These are phyloP conservation scores for Melanotaenia duboulayi DNA, from an alignment of 2,113 vertebrate species.

Conservation along the genomic window DNA sequence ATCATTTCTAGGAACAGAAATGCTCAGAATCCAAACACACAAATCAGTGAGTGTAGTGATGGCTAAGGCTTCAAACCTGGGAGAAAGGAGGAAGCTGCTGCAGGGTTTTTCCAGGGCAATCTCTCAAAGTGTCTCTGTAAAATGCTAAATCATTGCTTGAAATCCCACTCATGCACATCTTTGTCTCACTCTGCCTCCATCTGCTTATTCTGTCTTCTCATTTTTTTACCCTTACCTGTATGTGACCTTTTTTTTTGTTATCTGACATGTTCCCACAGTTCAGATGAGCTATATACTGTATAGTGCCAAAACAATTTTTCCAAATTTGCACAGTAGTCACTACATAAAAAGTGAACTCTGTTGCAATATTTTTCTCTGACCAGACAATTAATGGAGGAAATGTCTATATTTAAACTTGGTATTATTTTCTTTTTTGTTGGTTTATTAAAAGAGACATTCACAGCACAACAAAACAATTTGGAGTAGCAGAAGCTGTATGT, in stretches of 20 bases:
- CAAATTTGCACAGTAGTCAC: neutral
- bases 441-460: no score
- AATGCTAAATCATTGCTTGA: slow-evolving; percentile 74
- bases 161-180: slow-evolving; percentile 49
- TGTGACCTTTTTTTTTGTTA: neutral
- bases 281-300: neutral
- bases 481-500: no score
- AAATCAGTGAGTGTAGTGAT: slow-evolving; percentile 52
- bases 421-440: neutral
- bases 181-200: slow-evolving; percentile 35
- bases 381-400: neutral
- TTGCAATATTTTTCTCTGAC: neutral
- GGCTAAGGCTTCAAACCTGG: slow-evolving; percentile 53
- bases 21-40: slow-evolving; percentile 47
- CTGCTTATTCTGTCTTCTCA: slow-evolving; percentile 1
- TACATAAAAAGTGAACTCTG: neutral
- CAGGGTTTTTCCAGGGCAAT: slow-evolving; percentile 72
- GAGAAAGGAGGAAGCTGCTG: slow-evolving; percentile 35
- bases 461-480: no score
- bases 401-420: neutral
- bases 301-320: neutral
- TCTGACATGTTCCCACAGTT: neutral
- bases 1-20: slow-evolving; percentile 60
- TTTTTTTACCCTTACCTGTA: slow-evolving; percentile 8
- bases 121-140: slow-evolving; percentile 73